These are phyloP conservation scores for Oxytorus armatus DNA, from an alignment of 2,888 invertebrate species.

Conservation along the genomic window DNA sequence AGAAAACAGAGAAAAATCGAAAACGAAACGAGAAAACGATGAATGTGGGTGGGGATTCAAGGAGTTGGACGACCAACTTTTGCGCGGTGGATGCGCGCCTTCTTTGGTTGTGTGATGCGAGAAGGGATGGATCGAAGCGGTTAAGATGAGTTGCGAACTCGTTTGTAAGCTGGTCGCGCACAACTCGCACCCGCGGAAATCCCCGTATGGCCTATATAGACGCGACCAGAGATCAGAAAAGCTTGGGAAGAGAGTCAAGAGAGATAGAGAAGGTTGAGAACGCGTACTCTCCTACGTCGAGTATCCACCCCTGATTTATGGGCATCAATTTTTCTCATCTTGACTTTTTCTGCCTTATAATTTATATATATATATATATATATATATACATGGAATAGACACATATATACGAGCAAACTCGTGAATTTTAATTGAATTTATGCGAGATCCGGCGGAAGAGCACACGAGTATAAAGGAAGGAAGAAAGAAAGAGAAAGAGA, in stretches of 20 bases:
- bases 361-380: not conserved
- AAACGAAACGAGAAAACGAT: slow-evolving; percentile 21
- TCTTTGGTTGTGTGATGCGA: not conserved
- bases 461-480: slow-evolving; percentile 19
- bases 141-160: slow-evolving; percentile 70
- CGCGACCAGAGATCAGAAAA: slow-evolving; percentile 33
- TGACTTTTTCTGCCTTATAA: not conserved
- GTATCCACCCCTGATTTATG: slow-evolving; percentile 52
- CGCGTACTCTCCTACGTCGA: slow-evolving; percentile 54
- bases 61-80: slow-evolving; percentile 39
- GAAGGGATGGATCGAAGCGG: slow-evolving; percentile 47
- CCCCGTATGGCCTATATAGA: slow-evolving; percentile 3
- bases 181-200: slow-evolving; percentile 18
- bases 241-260: slow-evolving; percentile 27
- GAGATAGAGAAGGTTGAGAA: slow-evolving; percentile 46
- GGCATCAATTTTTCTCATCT: slow-evolving; percentile 53
- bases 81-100: slow-evolving; percentile 27
- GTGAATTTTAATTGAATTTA: slow-evolving; percentile 62
- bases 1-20: no score
- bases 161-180: slow-evolving; percentile 57
- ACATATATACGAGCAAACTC: slow-evolving; percentile 18
- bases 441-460: slow-evolving; percentile 44
- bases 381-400: not conserved
- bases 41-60: slow-evolving; percentile 16
- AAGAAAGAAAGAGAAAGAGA: not conserved